Evolutionary conservation across 2,888 invertebrate genomes (phyloP).

Genomic region (Ceratothoa steindachneri): DNA sequence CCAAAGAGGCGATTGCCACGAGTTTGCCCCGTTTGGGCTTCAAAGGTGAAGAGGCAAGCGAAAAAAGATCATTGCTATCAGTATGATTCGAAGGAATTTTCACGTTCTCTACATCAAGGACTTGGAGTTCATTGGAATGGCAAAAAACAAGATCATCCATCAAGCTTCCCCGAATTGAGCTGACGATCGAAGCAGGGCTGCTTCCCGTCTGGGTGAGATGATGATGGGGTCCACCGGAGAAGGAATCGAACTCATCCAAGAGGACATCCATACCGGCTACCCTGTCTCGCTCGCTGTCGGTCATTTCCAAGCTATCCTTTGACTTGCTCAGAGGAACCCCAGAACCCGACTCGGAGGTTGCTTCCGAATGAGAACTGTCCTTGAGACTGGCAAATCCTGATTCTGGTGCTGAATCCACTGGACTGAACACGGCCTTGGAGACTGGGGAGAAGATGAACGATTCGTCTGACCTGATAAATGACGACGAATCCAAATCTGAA

Average conservation of each 20-base stretch:
- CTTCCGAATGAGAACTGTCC: constrained; percentile 25
- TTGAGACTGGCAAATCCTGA: constrained; percentile 44
- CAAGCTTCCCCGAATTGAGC: constrained; percentile 33
- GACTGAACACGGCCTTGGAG: constrained; percentile 25
- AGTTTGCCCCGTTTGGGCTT: neutral
- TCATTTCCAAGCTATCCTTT: constrained; percentile 40
- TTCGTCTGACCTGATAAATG: neutral
- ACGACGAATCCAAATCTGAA: neutral
- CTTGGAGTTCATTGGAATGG: constrained; percentile 6
- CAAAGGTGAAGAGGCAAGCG: neutral
- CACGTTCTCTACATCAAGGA: constrained; percentile 18
- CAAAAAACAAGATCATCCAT: constrained; percentile 6
- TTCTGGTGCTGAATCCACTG: constrained; percentile 43
- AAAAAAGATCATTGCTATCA: neutral
- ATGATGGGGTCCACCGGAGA: constrained; percentile 26
- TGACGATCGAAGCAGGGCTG: constrained; percentile 32
- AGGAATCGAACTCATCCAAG: constrained; percentile 43
- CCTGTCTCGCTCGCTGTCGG: constrained; percentile 33
- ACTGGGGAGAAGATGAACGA: constrained; percentile 20
- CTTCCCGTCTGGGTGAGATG: constrained; percentile 31
- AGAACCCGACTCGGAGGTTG: neutral
- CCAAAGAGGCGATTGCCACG: neutral
- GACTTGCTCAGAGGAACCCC: constrained; percentile 41
- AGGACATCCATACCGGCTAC: constrained; percentile 38
- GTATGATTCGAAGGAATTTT: constrained; percentile 19